Percentiles rank a stretch among this genome's conserved stretches.
These are phyloP conservation scores for Sminthurides bifidus DNA, from an alignment of 1,140 invertebrate species.

Conservation along the genomic window DNA sequence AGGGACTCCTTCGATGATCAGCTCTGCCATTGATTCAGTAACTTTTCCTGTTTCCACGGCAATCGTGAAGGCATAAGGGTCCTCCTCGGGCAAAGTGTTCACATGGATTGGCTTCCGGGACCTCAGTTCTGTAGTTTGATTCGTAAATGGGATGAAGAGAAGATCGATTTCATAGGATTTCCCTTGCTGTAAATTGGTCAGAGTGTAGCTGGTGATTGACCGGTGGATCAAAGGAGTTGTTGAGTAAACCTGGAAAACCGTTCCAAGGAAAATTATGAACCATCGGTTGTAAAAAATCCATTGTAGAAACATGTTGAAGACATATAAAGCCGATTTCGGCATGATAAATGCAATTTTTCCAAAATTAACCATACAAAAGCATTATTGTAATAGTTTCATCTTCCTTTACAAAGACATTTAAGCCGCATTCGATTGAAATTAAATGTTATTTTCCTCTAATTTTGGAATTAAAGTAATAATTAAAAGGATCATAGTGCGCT, in stretches of 20 bases:
- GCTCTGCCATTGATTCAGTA: conserved; percentile 58
- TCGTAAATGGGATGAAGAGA: conserved; percentile 60
- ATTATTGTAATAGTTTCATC: too few species aligned
- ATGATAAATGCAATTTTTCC: too few species aligned
- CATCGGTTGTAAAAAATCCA: too few species aligned
- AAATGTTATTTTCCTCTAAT: too few species aligned
- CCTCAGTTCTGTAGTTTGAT: conserved; percentile 57
- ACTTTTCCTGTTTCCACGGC: conserved; percentile 58
- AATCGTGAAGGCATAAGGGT: conserved; percentile 70
- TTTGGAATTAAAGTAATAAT: too few species aligned
- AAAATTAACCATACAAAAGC: too few species aligned
- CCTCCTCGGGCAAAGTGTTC: conserved; percentile 42
- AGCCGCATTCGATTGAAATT: too few species aligned
- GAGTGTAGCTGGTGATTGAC: conserved; percentile 54
- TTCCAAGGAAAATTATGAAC: too few species aligned
- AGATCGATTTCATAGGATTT: conserved; percentile 63
- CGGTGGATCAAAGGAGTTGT: conserved; percentile 63
- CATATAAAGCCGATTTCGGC: too few species aligned
- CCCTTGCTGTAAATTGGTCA: conserved; percentile 57
- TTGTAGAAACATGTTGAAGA: too few species aligned
- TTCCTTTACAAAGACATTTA: too few species aligned
- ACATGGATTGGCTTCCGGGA: conserved; percentile 54
- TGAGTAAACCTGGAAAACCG: conserved; percentile 47
- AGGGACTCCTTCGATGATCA: conserved; percentile 69
- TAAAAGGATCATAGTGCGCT: too few species aligned